Conservation (phyloP, 2,797 vertebrate species). For the Coilia nasus region DNA sequence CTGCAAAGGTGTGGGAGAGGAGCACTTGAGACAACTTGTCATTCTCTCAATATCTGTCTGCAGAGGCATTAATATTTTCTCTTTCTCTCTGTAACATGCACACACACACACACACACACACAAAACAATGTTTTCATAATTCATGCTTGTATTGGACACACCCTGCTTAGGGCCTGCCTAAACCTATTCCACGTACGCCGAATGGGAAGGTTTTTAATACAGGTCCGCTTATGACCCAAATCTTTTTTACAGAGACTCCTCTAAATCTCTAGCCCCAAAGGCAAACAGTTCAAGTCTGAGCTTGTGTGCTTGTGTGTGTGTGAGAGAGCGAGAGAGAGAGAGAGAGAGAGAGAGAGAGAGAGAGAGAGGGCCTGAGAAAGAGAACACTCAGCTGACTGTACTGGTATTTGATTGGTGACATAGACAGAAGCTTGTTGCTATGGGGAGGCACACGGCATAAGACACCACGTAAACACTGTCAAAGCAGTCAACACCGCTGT, state of each 20-base stretch:
- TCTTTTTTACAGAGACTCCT: not conserved
- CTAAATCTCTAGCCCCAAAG: not conserved
- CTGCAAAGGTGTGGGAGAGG: not conserved
- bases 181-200: conserved; percentile 61
- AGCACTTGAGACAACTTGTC: too few species aligned
- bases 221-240: not conserved
- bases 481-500: not conserved
- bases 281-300: not conserved
- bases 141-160: conserved; percentile 63
- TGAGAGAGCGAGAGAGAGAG: conserved; percentile 41
- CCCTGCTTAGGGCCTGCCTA: conserved; percentile 67
- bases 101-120: not conserved
- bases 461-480: conserved; percentile 10
- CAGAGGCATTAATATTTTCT: not conserved
- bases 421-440: conserved; percentile 63
- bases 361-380: conserved; percentile 34
- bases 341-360: conserved; percentile 39
- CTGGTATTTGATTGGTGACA: conserved; percentile 57
- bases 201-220: not conserved
- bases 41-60: too few species aligned
- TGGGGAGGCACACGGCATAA: conserved; percentile 54
- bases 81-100: not conserved
- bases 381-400: conserved; percentile 52
- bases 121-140: conserved; percentile 47
- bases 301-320: conserved; percentile 48